Percentiles rank a stretch among this genome's conserved stretches.
Evolutionary conservation across 2,888 invertebrate genomes (phyloP).

Genomic region (Vannuccia rotundouncinata): DNA sequence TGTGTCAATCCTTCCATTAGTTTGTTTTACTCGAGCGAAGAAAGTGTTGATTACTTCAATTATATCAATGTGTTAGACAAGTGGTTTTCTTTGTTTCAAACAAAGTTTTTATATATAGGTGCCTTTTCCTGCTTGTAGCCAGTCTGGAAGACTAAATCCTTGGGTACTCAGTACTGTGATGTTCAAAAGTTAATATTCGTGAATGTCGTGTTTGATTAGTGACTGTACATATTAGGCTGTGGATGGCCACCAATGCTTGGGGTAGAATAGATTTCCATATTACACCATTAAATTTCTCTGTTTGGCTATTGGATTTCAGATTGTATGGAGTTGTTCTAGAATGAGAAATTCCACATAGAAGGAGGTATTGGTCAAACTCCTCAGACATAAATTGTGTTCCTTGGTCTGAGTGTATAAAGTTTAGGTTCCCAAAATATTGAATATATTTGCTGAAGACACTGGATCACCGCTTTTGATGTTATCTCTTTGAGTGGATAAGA

Average conservation of each 20-base stretch:
- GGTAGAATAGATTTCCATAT: background rate
- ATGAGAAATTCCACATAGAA: background rate
- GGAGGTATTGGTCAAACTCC: background rate
- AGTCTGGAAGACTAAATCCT: conserved; percentile 18
- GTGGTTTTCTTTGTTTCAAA: conserved; percentile 13
- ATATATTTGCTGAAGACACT: background rate
- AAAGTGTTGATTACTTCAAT: conserved; percentile 13
- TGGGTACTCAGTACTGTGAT: conserved; percentile 17
- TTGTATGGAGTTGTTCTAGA: background rate
- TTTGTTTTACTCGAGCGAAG: conserved; percentile 11
- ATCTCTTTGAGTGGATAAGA: background rate
- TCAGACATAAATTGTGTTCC: conserved; percentile 12
- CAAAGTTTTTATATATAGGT: conserved; percentile 20
- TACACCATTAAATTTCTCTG: too few species aligned
- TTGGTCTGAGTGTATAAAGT: conserved; percentile 14
- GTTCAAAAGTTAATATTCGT: conserved; percentile 24
- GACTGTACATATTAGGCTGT: conserved; percentile 20
- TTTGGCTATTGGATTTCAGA: background rate
- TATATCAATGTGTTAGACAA: background rate
- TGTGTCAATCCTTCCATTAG: conserved; percentile 21
- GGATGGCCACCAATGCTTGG: conserved; percentile 13
- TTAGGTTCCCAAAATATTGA: background rate
- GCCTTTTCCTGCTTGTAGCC: conserved; percentile 24
- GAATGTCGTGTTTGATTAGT: conserved; percentile 28
- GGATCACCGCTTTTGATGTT: background rate